Evolutionary conservation across 1,140 invertebrate genomes (phyloP), one percentile per base, ranked within the genome.

Genomic region (Chironomus tepperi): DNA sequence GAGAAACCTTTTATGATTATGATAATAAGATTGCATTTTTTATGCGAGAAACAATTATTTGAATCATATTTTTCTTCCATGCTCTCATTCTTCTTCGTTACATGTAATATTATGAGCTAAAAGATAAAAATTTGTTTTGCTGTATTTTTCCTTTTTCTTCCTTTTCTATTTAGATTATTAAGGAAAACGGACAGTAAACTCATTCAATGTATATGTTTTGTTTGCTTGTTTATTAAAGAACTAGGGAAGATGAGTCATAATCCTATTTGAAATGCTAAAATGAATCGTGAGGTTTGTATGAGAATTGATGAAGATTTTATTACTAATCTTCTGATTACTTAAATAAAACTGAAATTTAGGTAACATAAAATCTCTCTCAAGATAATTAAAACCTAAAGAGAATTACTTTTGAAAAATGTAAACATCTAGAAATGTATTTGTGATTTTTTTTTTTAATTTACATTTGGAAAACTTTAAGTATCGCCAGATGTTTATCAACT

Each of bases 11-110:
- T 70, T 70, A 70, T 70, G 65, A 70, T 70, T 70, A 70, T 70
- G 65, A 70, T 70, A 70, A 70, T 70, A 70, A 70, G 65, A 70
- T 70, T 70, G 65, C 65, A 70, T 70, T 70, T 70, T 70, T 70
- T 19, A 19, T 18, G 16, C 19, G 16, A 19, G 65, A 21, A 70
- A 21, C 65, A 70, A 70, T 70, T 70, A 70, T 70, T 19, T 70
- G 65, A 70, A 70, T 70, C 65, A 70, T 70, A 70, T 19, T 70
- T 70, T 70, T 18, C 18, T 19, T 12, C 18, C 47, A n/a, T 57
- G 3, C 12, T 57, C 47, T 57, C n/a, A 47, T n/a, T 57, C 47
- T 57, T n/a, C n/a, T 34, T 57, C 47, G 12, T 57, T 57, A 34
- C 24, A 34, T 34, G 24, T 34, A 34, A 34, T 34, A 57, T 57